Percentiles rank a stretch among this genome's conserved stretches.
These are phyloP conservation scores for Boulengerochromis microlepis DNA, from an alignment of 2,113 vertebrate species.

Conservation along the genomic window DNA sequence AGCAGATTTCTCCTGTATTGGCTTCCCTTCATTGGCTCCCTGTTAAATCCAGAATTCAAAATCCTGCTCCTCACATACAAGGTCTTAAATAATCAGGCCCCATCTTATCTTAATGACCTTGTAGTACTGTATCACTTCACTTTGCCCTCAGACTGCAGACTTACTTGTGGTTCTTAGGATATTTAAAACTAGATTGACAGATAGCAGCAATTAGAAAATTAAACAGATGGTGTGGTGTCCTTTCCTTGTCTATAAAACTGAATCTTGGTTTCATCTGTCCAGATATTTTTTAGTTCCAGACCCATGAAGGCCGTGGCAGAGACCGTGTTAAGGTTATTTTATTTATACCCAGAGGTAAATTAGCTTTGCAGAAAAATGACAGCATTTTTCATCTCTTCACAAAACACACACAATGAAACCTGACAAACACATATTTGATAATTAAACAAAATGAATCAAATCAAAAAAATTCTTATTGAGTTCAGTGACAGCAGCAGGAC, in stretches of 20 bases:
- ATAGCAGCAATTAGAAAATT: background rate
- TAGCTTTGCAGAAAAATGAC: background rate
- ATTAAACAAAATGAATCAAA: no score
- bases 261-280: background rate
- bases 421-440: no score
- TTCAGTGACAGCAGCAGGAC: no score
- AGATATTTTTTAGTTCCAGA: background rate
- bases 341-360: background rate
- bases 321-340: background rate
- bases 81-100: no score
- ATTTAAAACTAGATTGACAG: background rate
- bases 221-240: background rate
- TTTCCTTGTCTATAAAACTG: background rate
- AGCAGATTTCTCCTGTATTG: rapidly evolving
- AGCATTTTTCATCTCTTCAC: background rate
- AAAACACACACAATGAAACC: background rate
- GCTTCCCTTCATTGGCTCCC: no score
- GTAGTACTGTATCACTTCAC: no score
- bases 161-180: background rate
- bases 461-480: no score
- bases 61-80: no score
- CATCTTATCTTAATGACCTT: no score
- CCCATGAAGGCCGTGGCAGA: background rate
- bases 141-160: rapidly evolving
- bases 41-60: no score